Conservation (phyloP, 2,113 vertebrate genomes). For the Gulo gulo region DNA sequence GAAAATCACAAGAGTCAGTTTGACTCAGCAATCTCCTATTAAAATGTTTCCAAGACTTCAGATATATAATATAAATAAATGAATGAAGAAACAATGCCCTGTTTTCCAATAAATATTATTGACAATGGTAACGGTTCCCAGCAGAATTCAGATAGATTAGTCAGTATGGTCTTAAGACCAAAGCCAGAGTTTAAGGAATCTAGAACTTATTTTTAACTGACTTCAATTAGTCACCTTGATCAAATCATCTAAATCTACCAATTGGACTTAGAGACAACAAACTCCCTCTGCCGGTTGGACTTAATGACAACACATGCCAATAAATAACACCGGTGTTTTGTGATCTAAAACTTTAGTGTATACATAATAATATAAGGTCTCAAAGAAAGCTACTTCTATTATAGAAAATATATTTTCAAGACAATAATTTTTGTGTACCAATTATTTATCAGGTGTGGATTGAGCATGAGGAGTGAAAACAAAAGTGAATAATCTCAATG, state of each 20-base stretch:
- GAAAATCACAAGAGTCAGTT: neutral
- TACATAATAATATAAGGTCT: neutral
- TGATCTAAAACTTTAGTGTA: neutral
- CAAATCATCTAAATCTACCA: neutral
- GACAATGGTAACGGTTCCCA: neutral
- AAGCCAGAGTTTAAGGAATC: neutral
- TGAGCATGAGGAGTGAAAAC: neutral
- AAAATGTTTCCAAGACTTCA: neutral
- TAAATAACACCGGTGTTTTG: neutral
- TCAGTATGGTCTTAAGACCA: neutral
- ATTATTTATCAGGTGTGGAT: neutral
- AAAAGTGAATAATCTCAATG: neutral
- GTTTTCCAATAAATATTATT: neutral
- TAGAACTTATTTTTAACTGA: neutral
- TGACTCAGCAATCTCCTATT: neutral
- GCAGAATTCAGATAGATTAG: neutral
- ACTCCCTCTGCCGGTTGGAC: neutral
- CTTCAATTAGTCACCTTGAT: neutral
- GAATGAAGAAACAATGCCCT: neutral
- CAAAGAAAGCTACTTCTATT: neutral
- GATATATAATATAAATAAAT: neutral
- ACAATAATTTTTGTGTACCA: neutral
- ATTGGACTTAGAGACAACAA: neutral
- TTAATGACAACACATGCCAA: neutral
- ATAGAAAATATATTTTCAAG: neutral